A percentile compares a stretch with the other conserved stretches of the same genome.
These are phyloP conservation scores for Charanyca ferruginea DNA, from an alignment of 2,888 invertebrate species.

Conservation along the genomic window DNA sequence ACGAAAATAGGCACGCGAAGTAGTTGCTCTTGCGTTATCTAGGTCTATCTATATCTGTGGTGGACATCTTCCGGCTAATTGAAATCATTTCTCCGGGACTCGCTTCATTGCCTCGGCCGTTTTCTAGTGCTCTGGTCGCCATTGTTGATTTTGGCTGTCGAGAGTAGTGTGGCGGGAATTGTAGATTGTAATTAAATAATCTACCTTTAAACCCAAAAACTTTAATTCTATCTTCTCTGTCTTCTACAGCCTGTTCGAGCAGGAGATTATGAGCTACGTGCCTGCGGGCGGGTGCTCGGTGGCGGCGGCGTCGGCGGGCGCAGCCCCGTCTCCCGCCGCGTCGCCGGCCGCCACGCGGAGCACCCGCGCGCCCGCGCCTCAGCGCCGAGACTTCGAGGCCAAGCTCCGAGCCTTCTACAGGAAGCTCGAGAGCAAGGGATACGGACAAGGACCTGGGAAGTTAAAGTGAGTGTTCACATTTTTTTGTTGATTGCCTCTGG, in stretches of 20 bases:
- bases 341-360: conserved; percentile 96
- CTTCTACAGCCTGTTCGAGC: conserved; percentile 96
- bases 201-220: background rate
- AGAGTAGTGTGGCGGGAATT: too few relatives aligned
- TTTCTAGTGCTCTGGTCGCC: too few relatives aligned
- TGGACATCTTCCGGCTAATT: too few relatives aligned
- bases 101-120: too few relatives aligned
- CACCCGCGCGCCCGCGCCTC: conserved; percentile 96
- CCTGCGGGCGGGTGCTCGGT: conserved; percentile 90
- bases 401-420: conserved; percentile 98
- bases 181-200: too few relatives aligned
- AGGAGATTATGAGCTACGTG: conserved; percentile 99
- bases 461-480: conserved; percentile 94
- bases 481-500: too few relatives aligned
- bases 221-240: conserved; percentile 3
- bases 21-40: too few relatives aligned
- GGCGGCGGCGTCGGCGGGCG: conserved; percentile 89
- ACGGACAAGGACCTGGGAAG: conserved; percentile 99
- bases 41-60: too few relatives aligned
- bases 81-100: too few relatives aligned
- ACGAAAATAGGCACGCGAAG: too few relatives aligned
- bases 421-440: conserved; percentile 98
- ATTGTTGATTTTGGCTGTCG: too few relatives aligned
- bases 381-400: conserved; percentile 98
- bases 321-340: conserved; percentile 94